Evolutionary conservation across 2,888 invertebrate genomes (phyloP), one percentile per base, ranked within the genome.

Genomic region (Ormyrus nitidulus): DNA sequence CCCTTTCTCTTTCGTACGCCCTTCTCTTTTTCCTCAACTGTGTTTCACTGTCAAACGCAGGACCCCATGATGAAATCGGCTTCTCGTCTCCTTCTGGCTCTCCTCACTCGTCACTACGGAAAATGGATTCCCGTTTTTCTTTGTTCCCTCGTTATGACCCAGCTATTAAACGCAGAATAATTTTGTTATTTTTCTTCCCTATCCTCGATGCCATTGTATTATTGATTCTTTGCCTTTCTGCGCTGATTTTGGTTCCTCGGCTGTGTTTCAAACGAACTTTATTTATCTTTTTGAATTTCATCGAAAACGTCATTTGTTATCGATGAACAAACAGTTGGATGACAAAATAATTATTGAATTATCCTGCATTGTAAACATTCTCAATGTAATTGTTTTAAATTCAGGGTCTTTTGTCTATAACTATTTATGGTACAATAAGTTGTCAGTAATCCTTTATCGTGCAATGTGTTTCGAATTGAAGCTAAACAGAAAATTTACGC

Each of bases 31-130:
- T 59, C 11, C 53, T 8, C 54, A 19, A 13, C 46, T 58, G 62
- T 77, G 72, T 66, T 66, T 81, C 66, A 78, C 70, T 81, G 81
- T 77, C 81, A 77, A 74, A 73, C 44, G 71, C 77, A 81, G 81
- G 19, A 49, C 7, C 46, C 11, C 62, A 54, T 65, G 58, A 61
- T 53, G 49, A 62, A 66, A 56, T 59, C 5, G 51, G 64, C 53
- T 54, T 51, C 73, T 68, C 56, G 11, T 19, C 59, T 56, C 49
- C 11, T 9, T 64, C 58, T 19, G 10, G 34, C 34, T 34, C 49
- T 19, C 46, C 10, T 49, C 44, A 44, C 53, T 69, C 46, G 34
- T 53, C 54, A n/a, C 69, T 58, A 56, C 19, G 66, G 54, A 48
- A 68, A 73, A 79, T 79, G 62, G 58, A 58, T 79, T 62, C 54